Base-by-base conservation (phyloP, 2,797 vertebrate genomes). In the Otolemur crassicaudatus region DNA sequence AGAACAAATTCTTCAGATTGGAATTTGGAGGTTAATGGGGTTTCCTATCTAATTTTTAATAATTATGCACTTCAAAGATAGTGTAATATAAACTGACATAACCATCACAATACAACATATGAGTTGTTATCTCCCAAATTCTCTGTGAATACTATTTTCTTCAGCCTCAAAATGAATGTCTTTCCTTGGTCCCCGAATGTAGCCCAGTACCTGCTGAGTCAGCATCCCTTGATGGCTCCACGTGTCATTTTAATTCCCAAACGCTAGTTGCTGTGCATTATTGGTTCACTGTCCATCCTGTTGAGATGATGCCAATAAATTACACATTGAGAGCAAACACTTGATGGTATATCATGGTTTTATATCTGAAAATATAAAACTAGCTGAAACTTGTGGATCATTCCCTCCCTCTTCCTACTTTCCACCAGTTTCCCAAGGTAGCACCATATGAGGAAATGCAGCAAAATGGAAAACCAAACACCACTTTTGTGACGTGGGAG, bases 351-450 rank as follows among this genome's bases (percentile, higher is more conserved):
- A 56, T 85, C 73, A 65, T 19, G 3, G 58, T 84, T 61, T 58
- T 75, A 65, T 53, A 79, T 34, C 61, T 77, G 12, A 83, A 93
- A 84, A 79, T 83, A 88, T 43, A 79, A 88, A 91, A 94, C 63
- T 43, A 19, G 12, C 84, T 67, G 27, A 84, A 67, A 84, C 34
- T 3, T 80, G 40, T 73, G 63, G 34, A 23, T 80, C 83, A 88
- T 84, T 61, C 29, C n/a, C 34, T 85, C 63, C n/a, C 56, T 79
- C 14, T n/a, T 20, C 1, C n/a, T 73, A 67, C 49, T 84, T 40
- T 90, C 37, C 49, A 67, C 25, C 27, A 67, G 9, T 88, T 73
- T 88, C 82, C 63, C 63, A 65, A 61, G 25, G 75, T 89, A 83
- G 13, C 3, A 69, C 49, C 88, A 69, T 61, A 75, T 60, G 61